phyloP scores from a whole-genome alignment of 2,113 vertebrate genomes.

The Platycercus adscitus region DNA sequence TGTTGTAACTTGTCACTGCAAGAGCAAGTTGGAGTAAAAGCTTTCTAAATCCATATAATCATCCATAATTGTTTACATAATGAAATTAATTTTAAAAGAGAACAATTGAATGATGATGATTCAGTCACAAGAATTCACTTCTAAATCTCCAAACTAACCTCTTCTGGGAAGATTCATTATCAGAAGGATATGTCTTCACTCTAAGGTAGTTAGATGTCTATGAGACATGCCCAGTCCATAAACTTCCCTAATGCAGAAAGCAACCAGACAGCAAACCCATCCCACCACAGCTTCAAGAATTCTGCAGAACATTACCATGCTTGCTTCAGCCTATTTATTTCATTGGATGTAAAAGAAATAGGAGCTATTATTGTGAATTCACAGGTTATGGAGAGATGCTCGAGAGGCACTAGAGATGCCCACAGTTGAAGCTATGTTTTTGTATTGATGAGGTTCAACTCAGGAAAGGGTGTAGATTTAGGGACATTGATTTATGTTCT shows the following conservation, averaged over 20 bases:
- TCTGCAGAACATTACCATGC: not conserved
- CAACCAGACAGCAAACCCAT: not conserved
- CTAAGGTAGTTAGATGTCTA: not conserved
- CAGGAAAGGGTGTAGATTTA: not conserved
- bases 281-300: not conserved
- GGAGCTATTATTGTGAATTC: not conserved
- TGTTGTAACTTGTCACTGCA: slow-evolving; percentile 41
- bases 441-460: not conserved
- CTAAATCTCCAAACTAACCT: slow-evolving; percentile 39
- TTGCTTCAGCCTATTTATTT: not conserved
- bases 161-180: slow-evolving; percentile 25
- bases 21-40: slow-evolving; percentile 56
- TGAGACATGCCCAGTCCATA: not conserved
- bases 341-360: not conserved
- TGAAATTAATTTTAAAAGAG: slow-evolving; percentile 76
- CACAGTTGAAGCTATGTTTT: not conserved
- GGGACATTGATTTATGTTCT: not conserved
- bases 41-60: slow-evolving; percentile 68
- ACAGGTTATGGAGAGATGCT: not conserved
- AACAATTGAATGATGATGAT: slow-evolving; percentile 71
- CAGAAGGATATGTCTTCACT: not conserved
- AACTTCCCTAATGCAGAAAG: not conserved
- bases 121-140: slow-evolving; percentile 36
- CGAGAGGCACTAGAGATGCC: not conserved
- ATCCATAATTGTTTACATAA: slow-evolving; percentile 75